Base-by-base conservation (phyloP, 2,888 invertebrate genomes). In the Campoletis raptor region DNA sequence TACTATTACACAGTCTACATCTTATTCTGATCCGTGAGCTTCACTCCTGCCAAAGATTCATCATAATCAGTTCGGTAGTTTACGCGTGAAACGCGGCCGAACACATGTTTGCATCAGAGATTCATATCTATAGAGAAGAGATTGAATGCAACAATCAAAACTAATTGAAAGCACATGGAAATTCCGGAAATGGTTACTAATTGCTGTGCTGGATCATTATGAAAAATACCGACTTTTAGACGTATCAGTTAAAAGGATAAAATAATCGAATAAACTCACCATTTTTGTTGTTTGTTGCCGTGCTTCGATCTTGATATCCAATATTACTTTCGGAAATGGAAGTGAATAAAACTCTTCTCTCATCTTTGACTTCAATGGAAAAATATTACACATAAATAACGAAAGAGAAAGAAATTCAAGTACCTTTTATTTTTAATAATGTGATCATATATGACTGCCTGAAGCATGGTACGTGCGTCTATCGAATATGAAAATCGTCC, bases 401-500 rank as follows among this genome's bases (percentile, higher is more conserved):
- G 83, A 78, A 79, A 85, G 79, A 87, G 78, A 64, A 74, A 40
- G 24, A 61, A 61, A 30, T 77, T 15, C 21, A 77, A 61, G 18
- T 18, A 24, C 40, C 24, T 40, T 2, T 18, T 30, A 30, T 40
- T 37, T n/a, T 10, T 12, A 30, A 57, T 57, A 24, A 24, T 5
- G 12, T n/a, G 66, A 18, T 64, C 5, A 64, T 36, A 64, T 36
- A 45, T 61, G n/a, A 15, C 18, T 85, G 81, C 89, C 82, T 76
- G 81, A 83, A 83, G 89, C 89, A 81, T 85, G 88, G 85, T 87
- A 87, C 87, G 89, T 87, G 86, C 88, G 88, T 85, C 40, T 21
- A 77, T 52, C 73, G 52, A 61, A 21, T 86, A 72, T 82, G 86
- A 87, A 90, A 92, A 92, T 90, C 88, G 88, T 88, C 85, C 87